Evolutionary conservation across 2,888 invertebrate species (phyloP).

Genomic region (Camponotus fellah): DNA sequence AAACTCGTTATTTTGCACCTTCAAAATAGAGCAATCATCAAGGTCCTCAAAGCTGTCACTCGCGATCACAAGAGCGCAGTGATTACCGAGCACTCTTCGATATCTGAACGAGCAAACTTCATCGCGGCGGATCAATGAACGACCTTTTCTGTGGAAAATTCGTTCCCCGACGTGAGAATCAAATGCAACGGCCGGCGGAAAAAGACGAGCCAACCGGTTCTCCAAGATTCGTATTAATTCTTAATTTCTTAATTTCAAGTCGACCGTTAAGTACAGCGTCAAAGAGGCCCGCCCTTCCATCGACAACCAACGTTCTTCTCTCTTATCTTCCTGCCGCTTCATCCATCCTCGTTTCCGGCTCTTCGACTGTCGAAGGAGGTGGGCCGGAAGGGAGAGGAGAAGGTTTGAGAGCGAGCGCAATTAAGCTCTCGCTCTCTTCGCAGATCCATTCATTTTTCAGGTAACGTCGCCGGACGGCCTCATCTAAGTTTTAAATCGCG

Average conservation of each 20-base stretch:
- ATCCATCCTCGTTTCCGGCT: slow-evolving; percentile 56
- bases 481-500: slow-evolving; percentile 81
- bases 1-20: slow-evolving; percentile 17
- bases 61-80: slow-evolving; percentile 33
- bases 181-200: slow-evolving; percentile 60
- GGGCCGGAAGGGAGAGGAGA: slow-evolving; percentile 70
- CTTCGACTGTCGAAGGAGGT: slow-evolving; percentile 71
- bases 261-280: slow-evolving; percentile 78
- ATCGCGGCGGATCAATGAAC: slow-evolving; percentile 68
- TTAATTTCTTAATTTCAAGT: slow-evolving; percentile 83
- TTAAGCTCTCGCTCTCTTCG: slow-evolving; percentile 80
- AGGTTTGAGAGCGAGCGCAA: slow-evolving; percentile 82
- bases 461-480: slow-evolving; percentile 80
- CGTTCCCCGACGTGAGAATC: slow-evolving; percentile 65
- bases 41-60: slow-evolving; percentile 35
- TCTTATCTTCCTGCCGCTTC: slow-evolving; percentile 41
- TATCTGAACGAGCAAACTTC: slow-evolving; percentile 65
- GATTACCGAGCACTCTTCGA: slow-evolving; percentile 34
- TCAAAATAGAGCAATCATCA: slow-evolving; percentile 32
- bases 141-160: slow-evolving; percentile 62
- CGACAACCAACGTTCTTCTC: slow-evolving; percentile 31
- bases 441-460: slow-evolving; percentile 82
- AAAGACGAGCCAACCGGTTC: slow-evolving; percentile 69
- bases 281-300: slow-evolving; percentile 72
- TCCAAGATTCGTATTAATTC: slow-evolving; percentile 79